These are phyloP conservation scores for Heliconius hortense DNA, from an alignment of 2,888 invertebrate genomes.

Conservation along the genomic window DNA sequence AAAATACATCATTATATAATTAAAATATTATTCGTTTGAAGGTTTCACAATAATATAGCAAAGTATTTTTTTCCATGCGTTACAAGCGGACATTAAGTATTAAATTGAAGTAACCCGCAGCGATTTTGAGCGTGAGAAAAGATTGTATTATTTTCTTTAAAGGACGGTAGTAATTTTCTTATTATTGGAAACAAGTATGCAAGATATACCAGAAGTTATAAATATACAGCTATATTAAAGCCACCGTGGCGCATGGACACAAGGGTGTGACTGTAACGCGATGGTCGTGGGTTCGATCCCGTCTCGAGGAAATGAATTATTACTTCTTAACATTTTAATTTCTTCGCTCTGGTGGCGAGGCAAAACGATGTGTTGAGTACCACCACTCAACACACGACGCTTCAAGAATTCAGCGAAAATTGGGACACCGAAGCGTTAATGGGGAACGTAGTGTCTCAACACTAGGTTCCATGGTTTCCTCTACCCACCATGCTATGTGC, in stretches of 20 bases:
- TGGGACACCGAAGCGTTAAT: not conserved
- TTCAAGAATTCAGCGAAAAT: not conserved
- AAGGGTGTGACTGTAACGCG: no score
- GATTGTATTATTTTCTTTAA: not conserved
- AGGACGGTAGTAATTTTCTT: not conserved
- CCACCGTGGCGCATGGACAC: no score
- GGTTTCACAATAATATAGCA: not conserved
- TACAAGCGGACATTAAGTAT: slow-evolving; percentile 7
- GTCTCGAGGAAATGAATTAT: no score
- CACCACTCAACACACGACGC: not conserved
- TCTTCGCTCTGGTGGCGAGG: no score
- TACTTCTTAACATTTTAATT: no score
- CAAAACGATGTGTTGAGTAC: not conserved
- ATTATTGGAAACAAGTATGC: not conserved
- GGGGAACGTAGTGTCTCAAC: not conserved
- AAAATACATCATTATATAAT: not conserved
- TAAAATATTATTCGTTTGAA: not conserved
- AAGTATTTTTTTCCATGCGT: not conserved
- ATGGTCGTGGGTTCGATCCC: no score
- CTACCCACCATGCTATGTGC: no score
- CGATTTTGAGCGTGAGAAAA: not conserved
- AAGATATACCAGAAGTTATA: not conserved
- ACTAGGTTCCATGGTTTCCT: no score
- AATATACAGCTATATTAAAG: not conserved
- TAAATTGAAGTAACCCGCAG: not conserved